These are phyloP conservation scores for Drosophila picticornis DNA, from an alignment of 2,888 invertebrate species.

Conservation along the genomic window DNA sequence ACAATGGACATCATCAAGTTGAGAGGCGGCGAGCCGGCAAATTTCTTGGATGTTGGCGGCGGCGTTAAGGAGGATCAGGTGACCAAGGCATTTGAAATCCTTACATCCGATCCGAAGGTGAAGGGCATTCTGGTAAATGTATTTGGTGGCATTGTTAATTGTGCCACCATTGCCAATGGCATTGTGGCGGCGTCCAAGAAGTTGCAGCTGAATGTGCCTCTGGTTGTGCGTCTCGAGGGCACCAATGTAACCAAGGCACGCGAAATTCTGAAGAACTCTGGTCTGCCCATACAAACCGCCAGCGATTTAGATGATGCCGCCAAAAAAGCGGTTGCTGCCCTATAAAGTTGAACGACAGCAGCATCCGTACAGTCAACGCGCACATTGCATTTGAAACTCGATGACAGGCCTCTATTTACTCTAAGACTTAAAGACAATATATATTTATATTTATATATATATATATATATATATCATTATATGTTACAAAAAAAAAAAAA, in stretches of 20 bases:
- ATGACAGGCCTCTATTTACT: constrained; percentile 14
- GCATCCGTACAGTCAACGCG: constrained; percentile 24
- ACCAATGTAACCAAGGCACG: constrained; percentile 95
- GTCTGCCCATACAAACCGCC: constrained; percentile 93
- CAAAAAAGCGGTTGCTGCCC: constrained; percentile 90
- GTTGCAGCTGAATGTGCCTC: constrained; percentile 92
- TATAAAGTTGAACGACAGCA: constrained; percentile 31
- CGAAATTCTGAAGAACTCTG: constrained; percentile 92
- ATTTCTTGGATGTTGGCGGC: constrained; percentile 99
- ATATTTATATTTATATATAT: neutral
- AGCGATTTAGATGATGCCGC: constrained; percentile 97
- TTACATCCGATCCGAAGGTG: constrained; percentile 94
- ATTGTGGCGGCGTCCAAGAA: constrained; percentile 95
- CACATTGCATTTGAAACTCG: constrained; percentile 51
- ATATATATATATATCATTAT: constrained; percentile 11
- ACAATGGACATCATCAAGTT: constrained; percentile 99
- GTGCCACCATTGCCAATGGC: constrained; percentile 98
- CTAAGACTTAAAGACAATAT: constrained; percentile 28
- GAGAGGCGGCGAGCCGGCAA: constrained; percentile 98
- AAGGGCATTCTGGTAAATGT: constrained; percentile 98
- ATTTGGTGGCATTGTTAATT: constrained; percentile 99
- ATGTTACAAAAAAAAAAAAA: constrained; percentile 5
- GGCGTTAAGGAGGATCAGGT: constrained; percentile 98
- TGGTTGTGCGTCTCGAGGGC: constrained; percentile 98
- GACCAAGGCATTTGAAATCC: constrained; percentile 94